phyloP scores from a whole-genome alignment of 2,113 vertebrate genomes.

The Hoplias malabaricus region DNA sequence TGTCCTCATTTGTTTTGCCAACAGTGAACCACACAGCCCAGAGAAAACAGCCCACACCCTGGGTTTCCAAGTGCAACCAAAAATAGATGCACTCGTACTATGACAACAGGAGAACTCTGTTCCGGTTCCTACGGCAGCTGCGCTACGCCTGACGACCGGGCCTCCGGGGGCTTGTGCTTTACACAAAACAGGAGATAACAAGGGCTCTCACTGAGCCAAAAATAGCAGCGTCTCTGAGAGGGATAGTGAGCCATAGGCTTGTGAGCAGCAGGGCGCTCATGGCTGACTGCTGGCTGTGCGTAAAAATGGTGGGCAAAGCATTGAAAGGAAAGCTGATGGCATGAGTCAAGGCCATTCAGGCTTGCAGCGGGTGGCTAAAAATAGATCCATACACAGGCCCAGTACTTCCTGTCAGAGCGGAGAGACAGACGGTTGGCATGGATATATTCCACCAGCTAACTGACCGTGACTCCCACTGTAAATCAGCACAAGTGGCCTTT shows the following conservation, averaged over 20 bases:
- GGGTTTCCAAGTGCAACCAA: conserved; percentile 25
- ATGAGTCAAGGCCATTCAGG: conserved; percentile 69
- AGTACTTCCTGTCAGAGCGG: conserved; percentile 11
- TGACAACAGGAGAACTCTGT: conserved; percentile 55
- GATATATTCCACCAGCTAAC: background rate
- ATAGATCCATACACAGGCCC: conserved; percentile 59
- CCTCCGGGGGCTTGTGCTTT: conserved; percentile 32
- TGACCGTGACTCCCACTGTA: conserved; percentile 21
- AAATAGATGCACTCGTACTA: conserved; percentile 45
- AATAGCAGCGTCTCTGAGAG: conserved; percentile 44
- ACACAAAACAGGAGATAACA: conserved; percentile 57
- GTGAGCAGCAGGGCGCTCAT: conserved; percentile 48
- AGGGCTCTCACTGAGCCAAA: conserved; percentile 53
- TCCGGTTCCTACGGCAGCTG: conserved; percentile 47
- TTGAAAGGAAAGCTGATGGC: conserved; percentile 56
- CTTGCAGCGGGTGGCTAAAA: conserved; percentile 62
- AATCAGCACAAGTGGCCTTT: background rate
- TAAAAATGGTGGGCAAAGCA: conserved; percentile 56
- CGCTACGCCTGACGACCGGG: conserved; percentile 33
- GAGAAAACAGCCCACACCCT: conserved; percentile 36
- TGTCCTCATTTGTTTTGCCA: conserved; percentile 42
- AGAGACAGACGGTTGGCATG: conserved; percentile 1
- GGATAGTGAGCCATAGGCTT: conserved; percentile 33
- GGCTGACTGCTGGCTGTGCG: conserved; percentile 49
- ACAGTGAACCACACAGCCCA: conserved; percentile 36